Evolutionary conservation across 2,113 vertebrate genomes (phyloP).

Genomic region (Arvicanthis niloticus): DNA sequence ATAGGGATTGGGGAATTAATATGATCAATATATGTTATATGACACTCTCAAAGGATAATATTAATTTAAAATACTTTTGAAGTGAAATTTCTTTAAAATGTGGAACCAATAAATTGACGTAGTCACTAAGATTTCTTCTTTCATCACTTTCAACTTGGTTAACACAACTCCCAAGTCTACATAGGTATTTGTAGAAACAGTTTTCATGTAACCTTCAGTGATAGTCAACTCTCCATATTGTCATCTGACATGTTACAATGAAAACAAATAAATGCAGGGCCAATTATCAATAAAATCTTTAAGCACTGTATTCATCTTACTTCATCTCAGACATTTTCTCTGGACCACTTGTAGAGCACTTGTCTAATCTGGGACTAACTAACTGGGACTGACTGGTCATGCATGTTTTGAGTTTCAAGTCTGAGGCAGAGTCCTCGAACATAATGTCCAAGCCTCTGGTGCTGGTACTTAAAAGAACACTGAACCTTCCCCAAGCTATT

Average conservation of each 20-base stretch:
- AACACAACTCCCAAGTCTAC: background rate
- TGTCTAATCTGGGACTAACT: background rate
- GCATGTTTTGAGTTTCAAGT: background rate
- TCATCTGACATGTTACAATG: background rate
- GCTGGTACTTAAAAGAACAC: background rate
- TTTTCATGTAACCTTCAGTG: background rate
- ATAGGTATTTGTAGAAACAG: rapidly evolving
- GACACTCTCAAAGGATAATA: background rate
- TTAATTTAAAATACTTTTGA: background rate
- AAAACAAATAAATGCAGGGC: background rate
- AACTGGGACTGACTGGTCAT: background rate
- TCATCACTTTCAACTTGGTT: background rate
- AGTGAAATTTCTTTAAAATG: background rate
- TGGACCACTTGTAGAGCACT: background rate
- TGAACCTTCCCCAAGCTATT: background rate
- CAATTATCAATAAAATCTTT: background rate
- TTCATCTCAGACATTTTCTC: background rate
- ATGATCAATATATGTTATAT: background rate
- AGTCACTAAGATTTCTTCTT: background rate
- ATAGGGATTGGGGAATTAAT: background rate
- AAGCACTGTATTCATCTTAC: background rate
- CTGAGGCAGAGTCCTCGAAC: background rate
- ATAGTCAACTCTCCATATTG: background rate
- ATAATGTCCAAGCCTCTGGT: background rate
- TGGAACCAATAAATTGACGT: background rate